These are phyloP conservation scores for Thymelicus acteon DNA, from an alignment of 2,888 invertebrate species.

Conservation along the genomic window DNA sequence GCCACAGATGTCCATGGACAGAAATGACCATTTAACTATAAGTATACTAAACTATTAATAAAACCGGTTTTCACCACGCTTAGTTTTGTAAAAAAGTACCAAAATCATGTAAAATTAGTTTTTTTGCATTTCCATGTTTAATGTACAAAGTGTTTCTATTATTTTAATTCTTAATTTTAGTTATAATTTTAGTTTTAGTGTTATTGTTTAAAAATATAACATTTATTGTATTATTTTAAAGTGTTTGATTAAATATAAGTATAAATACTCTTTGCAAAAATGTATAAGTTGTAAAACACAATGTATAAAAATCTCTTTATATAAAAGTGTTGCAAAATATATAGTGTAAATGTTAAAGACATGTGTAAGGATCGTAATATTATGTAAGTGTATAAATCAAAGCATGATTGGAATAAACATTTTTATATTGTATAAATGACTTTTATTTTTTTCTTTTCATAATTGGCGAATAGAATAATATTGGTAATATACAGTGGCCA, in stretches of 20 bases:
- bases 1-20: too few relatives aligned
- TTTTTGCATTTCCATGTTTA: conserved; percentile 8
- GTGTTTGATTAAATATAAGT: not conserved
- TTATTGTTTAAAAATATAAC: not conserved
- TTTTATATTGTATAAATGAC: conserved; percentile 15
- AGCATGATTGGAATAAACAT: conserved; percentile 9
- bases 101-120: not conserved
- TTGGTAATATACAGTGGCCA: too few relatives aligned
- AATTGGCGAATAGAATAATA: too few relatives aligned
- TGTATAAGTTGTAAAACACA: not conserved
- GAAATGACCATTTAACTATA: too few relatives aligned
- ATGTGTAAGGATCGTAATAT: not conserved
- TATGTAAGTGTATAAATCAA: conserved; percentile 10
- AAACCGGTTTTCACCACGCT: too few relatives aligned
- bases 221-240: not conserved
- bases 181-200: not conserved
- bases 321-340: not conserved
- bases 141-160: conserved; percentile 1
- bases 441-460: conserved; percentile 5
- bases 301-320: not conserved
- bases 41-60: too few relatives aligned
- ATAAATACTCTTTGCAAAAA: not conserved
- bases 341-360: not conserved
- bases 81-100: not conserved
- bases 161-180: not conserved